Evolutionary conservation across 2,797 vertebrate species (phyloP).

Genomic region (Spinus pinus): DNA sequence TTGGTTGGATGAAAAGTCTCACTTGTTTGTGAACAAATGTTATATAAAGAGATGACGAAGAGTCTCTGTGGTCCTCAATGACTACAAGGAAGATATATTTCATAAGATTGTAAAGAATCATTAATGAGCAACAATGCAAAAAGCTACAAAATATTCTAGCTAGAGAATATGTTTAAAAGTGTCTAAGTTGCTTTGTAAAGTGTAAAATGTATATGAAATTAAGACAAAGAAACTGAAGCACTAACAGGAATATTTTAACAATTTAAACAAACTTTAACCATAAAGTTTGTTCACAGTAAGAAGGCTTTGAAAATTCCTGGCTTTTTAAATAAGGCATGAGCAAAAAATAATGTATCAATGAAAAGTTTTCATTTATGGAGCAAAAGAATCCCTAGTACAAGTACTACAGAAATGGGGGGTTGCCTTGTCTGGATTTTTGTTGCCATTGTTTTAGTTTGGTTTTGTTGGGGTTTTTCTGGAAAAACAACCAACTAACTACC

Average conservation of each 20-base stretch:
- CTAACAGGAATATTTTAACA: neutral
- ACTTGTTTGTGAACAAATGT: neutral
- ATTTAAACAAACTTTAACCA: neutral
- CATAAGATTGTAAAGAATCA: neutral
- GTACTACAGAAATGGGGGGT: accelerated
- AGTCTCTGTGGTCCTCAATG: neutral
- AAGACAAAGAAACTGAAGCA: neutral
- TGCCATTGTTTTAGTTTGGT: neutral
- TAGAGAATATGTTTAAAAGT: neutral
- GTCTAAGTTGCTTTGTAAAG: neutral
- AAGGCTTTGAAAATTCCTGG: neutral
- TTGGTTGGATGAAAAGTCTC: neutral
- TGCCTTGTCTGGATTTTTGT: neutral
- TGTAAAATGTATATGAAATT: neutral
- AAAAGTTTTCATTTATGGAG: neutral
- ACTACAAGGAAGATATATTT: neutral
- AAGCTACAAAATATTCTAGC: neutral
- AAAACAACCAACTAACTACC: neutral
- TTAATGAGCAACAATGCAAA: neutral
- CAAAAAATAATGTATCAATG: neutral
- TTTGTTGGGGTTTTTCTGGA: neutral
- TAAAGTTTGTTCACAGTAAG: neutral
- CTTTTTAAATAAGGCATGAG: neutral
- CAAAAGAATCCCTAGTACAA: neutral
- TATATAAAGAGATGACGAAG: neutral